Evolutionary conservation across 1,140 invertebrate species (phyloP).

Genomic region (Dendrolimus punctatus): DNA sequence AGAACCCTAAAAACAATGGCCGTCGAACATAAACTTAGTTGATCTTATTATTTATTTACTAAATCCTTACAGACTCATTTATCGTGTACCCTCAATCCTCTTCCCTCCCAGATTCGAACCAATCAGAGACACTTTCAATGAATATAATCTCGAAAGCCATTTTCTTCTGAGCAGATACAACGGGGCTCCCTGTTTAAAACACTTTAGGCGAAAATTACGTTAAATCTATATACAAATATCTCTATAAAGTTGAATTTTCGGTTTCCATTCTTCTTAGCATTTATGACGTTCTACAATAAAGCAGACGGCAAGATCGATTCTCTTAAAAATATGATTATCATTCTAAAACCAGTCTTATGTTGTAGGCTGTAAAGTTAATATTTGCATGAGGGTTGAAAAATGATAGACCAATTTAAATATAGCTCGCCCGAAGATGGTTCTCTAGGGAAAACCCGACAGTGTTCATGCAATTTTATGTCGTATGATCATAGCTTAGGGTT

Average conservation of each 20-base stretch:
- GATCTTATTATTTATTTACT: too few relatives aligned
- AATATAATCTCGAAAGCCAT: constrained; percentile 38
- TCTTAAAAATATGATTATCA: constrained; percentile 32
- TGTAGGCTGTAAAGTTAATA: constrained; percentile 9
- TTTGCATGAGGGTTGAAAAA: constrained; percentile 19
- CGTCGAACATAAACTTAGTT: too few relatives aligned
- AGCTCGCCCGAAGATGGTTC: constrained; percentile 64
- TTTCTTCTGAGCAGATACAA: constrained; percentile 48
- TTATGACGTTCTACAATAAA: constrained; percentile 25
- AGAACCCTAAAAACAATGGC: too few relatives aligned
- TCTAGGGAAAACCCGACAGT: constrained; percentile 56
- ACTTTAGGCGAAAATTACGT: constrained; percentile 19
- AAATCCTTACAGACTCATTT: background rate
- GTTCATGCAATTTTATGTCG: constrained; percentile 23
- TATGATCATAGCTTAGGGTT: constrained; percentile 9
- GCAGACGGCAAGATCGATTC: constrained; percentile 58
- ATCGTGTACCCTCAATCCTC: constrained; percentile 11
- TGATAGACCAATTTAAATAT: constrained; percentile 63
- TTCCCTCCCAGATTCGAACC: constrained; percentile 38
- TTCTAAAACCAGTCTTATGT: constrained; percentile 17
- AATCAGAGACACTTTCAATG: constrained; percentile 32
- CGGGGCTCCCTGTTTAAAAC: constrained; percentile 32
- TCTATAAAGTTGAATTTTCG: constrained; percentile 5
- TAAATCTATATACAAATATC: background rate
- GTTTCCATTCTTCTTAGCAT: constrained; percentile 9